These are phyloP conservation scores for Platycheirus rosarum DNA, from an alignment of 2,888 invertebrate genomes.

Conservation along the genomic window DNA sequence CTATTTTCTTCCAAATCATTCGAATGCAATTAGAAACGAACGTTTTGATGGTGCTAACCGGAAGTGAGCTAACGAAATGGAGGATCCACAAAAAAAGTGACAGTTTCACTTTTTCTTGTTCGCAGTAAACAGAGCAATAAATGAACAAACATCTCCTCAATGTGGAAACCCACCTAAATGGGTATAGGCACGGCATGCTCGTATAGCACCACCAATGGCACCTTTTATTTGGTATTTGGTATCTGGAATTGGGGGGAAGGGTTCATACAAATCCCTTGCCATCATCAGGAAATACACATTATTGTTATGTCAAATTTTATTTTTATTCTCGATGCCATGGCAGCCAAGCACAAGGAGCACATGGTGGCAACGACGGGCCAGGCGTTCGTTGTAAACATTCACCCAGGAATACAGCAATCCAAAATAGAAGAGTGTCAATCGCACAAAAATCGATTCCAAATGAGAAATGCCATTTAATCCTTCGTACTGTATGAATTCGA, in stretches of 20 bases:
- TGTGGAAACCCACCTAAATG: constrained; percentile 30
- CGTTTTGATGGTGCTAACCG: constrained; percentile 29
- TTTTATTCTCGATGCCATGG: constrained; percentile 53
- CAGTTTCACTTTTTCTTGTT: constrained; percentile 41
- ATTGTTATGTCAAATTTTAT: constrained; percentile 62
- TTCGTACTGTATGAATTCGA: constrained; percentile 32
- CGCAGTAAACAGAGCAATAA: constrained; percentile 52
- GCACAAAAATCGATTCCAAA: constrained; percentile 70
- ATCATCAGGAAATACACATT: constrained; percentile 57
- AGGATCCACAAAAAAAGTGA: constrained; percentile 30
- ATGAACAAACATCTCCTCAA: constrained; percentile 46
- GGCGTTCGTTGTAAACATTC: constrained; percentile 50
- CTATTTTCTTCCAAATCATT: constrained; percentile 39
- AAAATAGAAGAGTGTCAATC: constrained; percentile 66
- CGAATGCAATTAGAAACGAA: constrained; percentile 49
- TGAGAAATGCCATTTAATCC: constrained; percentile 72
- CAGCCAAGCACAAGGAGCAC: constrained; percentile 39
- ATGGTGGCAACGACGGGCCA: constrained; percentile 17
- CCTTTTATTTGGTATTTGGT: constrained; percentile 11
- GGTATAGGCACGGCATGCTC: constrained; percentile 7
- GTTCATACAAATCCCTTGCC: constrained; percentile 39
- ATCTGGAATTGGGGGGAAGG: constrained; percentile 39
- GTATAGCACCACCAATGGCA: constrained; percentile 16
- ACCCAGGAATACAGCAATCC: constrained; percentile 59
- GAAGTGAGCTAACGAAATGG: constrained; percentile 42